These are phyloP conservation scores for Gymnothorax reevesii DNA, from an alignment of 2,797 vertebrate species.

Conservation along the genomic window DNA sequence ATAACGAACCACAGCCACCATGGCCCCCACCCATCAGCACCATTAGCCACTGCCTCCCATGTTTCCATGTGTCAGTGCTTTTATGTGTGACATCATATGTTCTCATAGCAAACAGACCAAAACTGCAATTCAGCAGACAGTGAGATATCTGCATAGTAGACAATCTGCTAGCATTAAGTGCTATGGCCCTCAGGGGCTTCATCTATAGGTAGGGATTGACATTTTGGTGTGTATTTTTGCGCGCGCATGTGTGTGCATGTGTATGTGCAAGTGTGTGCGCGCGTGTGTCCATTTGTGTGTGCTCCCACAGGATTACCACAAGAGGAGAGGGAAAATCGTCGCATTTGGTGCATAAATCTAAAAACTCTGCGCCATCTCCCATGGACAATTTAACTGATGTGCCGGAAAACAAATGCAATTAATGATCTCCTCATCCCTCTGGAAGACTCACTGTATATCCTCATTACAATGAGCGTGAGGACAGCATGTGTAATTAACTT, in stretches of 20 bases:
- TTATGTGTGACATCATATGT: constrained; percentile 37
- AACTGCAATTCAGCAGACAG: constrained; percentile 23
- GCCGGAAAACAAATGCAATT: constrained; percentile 27
- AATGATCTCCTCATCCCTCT: neutral
- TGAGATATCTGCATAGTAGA: constrained; percentile 26
- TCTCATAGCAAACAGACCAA: constrained; percentile 21
- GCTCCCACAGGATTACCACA: neutral
- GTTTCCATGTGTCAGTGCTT: constrained; percentile 40
- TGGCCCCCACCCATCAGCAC: neutral
- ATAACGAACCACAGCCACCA: constrained; percentile 2
- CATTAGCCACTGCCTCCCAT: neutral
- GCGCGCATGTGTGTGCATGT: neutral
- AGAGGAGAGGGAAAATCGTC: neutral
- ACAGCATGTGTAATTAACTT: constrained; percentile 25
- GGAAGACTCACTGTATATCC: constrained; percentile 9
- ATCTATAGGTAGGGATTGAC: constrained; percentile 11
- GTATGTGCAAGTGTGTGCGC: neutral
- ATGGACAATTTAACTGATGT: constrained; percentile 10
- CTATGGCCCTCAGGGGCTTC: constrained; percentile 5
- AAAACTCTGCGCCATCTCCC: neutral
- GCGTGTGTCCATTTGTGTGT: neutral
- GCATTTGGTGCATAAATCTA: neutral
- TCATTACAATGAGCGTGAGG: neutral
- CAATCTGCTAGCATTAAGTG: constrained; percentile 2
- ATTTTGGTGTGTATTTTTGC: neutral